phyloP scores from a whole-genome alignment of 2,888 invertebrate species.

The Drosophila mimica region DNA sequence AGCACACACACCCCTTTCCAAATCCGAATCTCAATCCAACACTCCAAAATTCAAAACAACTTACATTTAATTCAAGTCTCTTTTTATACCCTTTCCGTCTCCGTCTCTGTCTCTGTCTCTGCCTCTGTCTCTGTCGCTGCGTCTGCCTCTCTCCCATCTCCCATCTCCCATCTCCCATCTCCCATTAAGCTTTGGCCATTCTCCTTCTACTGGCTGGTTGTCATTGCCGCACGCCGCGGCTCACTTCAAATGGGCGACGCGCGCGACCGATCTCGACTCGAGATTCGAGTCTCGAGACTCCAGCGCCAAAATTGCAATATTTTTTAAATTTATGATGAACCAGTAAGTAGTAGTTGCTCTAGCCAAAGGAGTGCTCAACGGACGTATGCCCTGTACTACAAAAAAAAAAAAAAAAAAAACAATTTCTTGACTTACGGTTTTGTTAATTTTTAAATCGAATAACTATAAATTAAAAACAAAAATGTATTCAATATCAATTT shows the following conservation, averaged over 20 bases:
- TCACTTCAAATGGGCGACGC: constrained; percentile 71
- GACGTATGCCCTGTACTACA: constrained; percentile 1
- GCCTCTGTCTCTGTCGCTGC: neutral
- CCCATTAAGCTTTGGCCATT: constrained; percentile 50
- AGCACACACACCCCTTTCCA: constrained; percentile 39
- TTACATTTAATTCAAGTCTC: constrained; percentile 25
- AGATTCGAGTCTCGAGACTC: constrained; percentile 12
- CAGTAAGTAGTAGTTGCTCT: constrained; percentile 22
- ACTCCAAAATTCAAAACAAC: constrained; percentile 34
- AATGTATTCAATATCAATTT: neutral
- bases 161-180: constrained; percentile 30
- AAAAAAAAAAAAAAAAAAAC: neutral
- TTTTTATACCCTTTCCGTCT: neutral
- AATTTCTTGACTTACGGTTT: neutral
- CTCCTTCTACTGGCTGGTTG: constrained; percentile 49
- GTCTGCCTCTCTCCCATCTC: constrained; percentile 10
- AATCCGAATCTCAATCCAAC: constrained; percentile 41
- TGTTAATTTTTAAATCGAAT: neutral
- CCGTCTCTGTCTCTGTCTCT: neutral
- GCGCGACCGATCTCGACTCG: constrained; percentile 41
- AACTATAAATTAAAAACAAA: neutral
- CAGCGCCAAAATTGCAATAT: constrained; percentile 77
- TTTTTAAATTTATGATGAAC: constrained; percentile 77
- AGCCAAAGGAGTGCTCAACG: neutral
- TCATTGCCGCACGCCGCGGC: constrained; percentile 73